Percentiles rank a stretch among this genome's conserved stretches.
Evolutionary conservation across 2,113 vertebrate genomes (phyloP).

Genomic region (Clarias batrachus): DNA sequence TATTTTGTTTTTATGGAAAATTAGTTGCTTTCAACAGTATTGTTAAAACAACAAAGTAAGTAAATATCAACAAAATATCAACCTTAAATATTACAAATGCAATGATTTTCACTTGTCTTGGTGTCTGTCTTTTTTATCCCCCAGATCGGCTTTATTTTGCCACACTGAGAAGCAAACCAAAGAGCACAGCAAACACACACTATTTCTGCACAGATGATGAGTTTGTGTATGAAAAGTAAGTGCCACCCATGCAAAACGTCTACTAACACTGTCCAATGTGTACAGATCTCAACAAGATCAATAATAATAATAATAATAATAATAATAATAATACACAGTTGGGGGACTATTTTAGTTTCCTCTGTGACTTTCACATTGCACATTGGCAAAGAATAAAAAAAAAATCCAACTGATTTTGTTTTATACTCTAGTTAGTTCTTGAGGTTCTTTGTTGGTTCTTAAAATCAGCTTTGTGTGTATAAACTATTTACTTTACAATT

Average conservation of each 20-base stretch:
- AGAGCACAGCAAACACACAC: conserved; percentile 91
- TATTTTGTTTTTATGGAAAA: neutral
- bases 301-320: neutral
- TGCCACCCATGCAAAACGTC: conserved; percentile 26
- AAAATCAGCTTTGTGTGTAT: neutral
- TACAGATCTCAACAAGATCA: neutral
- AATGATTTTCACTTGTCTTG: neutral
- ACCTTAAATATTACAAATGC: neutral
- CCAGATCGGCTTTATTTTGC: conserved; percentile 91
- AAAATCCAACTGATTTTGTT: neutral
- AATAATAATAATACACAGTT: neutral
- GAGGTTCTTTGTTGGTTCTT: neutral
- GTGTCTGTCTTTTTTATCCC: conserved; percentile 37
- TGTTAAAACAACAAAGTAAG: neutral
- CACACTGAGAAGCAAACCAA: conserved; percentile 90
- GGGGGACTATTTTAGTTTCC: neutral
- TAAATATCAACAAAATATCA: neutral
- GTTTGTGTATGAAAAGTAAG: conserved; percentile 97
- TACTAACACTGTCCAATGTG: neutral
- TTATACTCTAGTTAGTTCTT: neutral
- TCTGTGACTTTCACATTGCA: neutral
- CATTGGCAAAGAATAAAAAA: neutral
- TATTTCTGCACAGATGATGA: conserved; percentile 98
- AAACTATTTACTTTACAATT: neutral
- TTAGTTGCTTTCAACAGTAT: neutral